Evolutionary conservation across 1,140 invertebrate genomes (phyloP).

Genomic region (Aradophagus sp.): DNA sequence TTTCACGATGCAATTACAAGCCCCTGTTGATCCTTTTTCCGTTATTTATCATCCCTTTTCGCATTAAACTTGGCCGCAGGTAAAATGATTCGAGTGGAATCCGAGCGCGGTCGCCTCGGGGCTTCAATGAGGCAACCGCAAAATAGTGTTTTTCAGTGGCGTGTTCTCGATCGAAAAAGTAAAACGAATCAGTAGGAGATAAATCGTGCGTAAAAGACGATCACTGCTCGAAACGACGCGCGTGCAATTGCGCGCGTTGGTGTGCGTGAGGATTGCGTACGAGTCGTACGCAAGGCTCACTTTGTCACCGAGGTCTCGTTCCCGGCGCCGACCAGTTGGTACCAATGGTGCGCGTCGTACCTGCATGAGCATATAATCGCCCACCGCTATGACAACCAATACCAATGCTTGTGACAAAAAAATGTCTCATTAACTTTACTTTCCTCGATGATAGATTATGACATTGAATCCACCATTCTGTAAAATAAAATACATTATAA

Average conservation of each 20-base stretch:
- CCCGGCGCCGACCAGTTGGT: constrained; percentile 37
- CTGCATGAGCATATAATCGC: constrained; percentile 48
- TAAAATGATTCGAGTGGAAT: constrained; percentile 51
- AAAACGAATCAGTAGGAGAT: constrained; percentile 35
- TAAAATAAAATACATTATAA: no score
- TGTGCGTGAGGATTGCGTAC: constrained; percentile 51
- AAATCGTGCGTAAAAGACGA: constrained; percentile 44
- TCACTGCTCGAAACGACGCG: constrained; percentile 8
- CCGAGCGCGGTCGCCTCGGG: constrained; percentile 24
- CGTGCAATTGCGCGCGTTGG: no score
- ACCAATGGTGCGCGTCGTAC: constrained; percentile 36
- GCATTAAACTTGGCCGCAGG: constrained; percentile 49
- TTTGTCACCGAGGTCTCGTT: constrained; percentile 66
- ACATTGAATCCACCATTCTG: no score
- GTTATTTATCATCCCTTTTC: constrained; percentile 46
- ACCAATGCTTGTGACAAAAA: no score
- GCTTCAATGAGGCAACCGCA: constrained; percentile 43
- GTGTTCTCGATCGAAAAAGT: constrained; percentile 48
- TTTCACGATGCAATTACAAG: constrained; percentile 51
- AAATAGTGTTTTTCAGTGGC: constrained; percentile 48
- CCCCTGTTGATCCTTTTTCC: constrained; percentile 38
- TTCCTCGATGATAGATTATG: no score
- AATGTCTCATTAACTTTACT: no score
- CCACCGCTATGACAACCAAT: no score
- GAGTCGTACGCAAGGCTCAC: constrained; percentile 64